A percentile compares a stretch with the other conserved stretches of the same genome.
Evolutionary conservation across 64 coral and sea anemone species (phyloP).

Genomic region (Stichodactyla helianthus): DNA sequence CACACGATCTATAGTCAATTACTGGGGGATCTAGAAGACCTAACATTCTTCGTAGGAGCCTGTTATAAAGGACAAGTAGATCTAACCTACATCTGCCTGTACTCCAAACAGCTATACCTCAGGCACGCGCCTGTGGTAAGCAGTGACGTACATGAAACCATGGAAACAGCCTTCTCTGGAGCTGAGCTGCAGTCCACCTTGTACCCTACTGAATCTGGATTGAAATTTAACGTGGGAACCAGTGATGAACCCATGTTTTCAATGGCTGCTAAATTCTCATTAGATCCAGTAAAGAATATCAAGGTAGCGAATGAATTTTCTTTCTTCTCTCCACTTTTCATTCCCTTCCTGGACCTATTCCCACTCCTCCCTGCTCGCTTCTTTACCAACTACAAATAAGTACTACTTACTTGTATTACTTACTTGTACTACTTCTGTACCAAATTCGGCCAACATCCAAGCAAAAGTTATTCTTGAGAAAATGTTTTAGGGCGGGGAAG

Average conservation of each 20-base stretch:
- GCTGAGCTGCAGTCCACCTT: slow-evolving; percentile 87
- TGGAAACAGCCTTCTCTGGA: slow-evolving; percentile 80
- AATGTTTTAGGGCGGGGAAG: too few species aligned
- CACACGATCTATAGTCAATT: slow-evolving; percentile 44
- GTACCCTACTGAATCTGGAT: slow-evolving; percentile 62
- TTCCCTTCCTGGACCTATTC: too few species aligned
- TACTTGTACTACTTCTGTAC: too few species aligned
- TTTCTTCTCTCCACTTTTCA: too few species aligned
- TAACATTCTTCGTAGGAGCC: slow-evolving; percentile 71
- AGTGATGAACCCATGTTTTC: slow-evolving; percentile 76
- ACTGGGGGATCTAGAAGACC: slow-evolving; percentile 60
- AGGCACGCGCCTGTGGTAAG: slow-evolving; percentile 69
- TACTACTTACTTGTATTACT: too few species aligned
- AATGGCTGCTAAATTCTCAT: slow-evolving; percentile 73
- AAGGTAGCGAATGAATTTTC: slow-evolving; percentile 42
- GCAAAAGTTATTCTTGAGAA: too few species aligned
- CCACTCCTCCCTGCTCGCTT: background rate
- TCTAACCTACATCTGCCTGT: slow-evolving; percentile 67
- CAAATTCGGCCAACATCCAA: too few species aligned
- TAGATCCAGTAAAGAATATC: slow-evolving; percentile 68
- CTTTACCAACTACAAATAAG: background rate
- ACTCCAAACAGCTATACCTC: slow-evolving; percentile 56
- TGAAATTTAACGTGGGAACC: slow-evolving; percentile 30
- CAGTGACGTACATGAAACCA: slow-evolving; percentile 43
- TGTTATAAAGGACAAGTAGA: slow-evolving; percentile 87